These are phyloP conservation scores for Myanophis thanlyinensis DNA, from an alignment of 2,113 vertebrate species.

Conservation along the genomic window DNA sequence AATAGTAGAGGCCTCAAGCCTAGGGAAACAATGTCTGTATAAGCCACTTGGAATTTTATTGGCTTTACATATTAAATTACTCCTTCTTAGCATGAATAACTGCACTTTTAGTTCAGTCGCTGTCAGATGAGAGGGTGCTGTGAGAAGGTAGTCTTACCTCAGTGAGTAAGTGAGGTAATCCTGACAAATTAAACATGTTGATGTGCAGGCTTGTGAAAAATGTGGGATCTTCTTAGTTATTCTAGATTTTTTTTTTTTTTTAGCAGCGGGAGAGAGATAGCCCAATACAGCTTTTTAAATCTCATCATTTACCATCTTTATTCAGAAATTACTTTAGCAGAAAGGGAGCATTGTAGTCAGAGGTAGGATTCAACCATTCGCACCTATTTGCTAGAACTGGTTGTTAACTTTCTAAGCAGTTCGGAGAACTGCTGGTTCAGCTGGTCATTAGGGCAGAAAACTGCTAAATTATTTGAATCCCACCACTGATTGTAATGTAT, in stretches of 20 bases:
- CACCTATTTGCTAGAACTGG: too few relatives aligned
- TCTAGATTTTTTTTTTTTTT: not conserved
- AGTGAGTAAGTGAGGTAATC: not conserved
- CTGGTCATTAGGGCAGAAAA: too few relatives aligned
- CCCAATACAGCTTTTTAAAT: not conserved
- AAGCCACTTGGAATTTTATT: not conserved
- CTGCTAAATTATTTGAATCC: too few relatives aligned
- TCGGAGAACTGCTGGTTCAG: too few relatives aligned
- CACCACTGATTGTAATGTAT: slow-evolving; percentile 6
- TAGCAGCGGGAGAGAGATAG: not conserved
- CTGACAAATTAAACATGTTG: not conserved
- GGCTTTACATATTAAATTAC: not conserved
- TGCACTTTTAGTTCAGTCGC: not conserved
- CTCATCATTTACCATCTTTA: not conserved
- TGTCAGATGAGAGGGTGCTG: not conserved
- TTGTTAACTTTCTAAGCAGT: too few relatives aligned
- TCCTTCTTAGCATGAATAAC: not conserved
- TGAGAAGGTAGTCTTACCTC: not conserved
- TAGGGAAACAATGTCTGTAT: not conserved
- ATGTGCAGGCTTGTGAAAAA: not conserved
- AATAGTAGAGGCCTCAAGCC: not conserved
- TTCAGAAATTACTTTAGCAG: slow-evolving; percentile 2
- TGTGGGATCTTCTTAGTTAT: not conserved
- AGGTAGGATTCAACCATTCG: too few relatives aligned
- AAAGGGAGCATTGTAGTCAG: slow-evolving; percentile 29